Evolutionary conservation across 2,797 vertebrate genomes (phyloP).

Genomic region (Anguilla megastoma): DNA sequence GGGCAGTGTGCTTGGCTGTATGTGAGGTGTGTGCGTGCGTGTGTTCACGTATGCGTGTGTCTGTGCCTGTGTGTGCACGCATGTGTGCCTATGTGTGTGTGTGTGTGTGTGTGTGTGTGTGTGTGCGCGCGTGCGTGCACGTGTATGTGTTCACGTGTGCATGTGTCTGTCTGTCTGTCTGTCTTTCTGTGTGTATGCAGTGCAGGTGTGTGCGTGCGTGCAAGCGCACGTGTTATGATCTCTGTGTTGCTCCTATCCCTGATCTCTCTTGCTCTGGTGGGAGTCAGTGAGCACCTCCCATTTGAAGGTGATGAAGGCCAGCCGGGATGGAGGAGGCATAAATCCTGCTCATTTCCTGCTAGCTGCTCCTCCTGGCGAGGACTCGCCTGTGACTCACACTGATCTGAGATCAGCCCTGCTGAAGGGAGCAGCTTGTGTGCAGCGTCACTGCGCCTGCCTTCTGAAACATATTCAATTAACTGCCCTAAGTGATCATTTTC

Average conservation of each 20-base stretch:
- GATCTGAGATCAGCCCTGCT: neutral
- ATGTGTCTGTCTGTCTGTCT: slow-evolving; percentile 24
- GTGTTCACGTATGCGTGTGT: slow-evolving; percentile 4
- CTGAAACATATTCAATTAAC: neutral
- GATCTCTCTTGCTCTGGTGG: neutral
- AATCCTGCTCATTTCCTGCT: neutral
- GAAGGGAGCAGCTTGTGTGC: neutral
- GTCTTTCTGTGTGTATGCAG: neutral
- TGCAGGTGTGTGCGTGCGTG: slow-evolving; percentile 27
- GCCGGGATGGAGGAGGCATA: neutral
- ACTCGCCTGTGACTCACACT: neutral
- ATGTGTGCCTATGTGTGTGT: slow-evolving; percentile 35
- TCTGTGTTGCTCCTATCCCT: slow-evolving; percentile 4
- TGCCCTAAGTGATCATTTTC: neutral
- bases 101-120: slow-evolving; percentile 39
- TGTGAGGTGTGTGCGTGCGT: slow-evolving; percentile 1
- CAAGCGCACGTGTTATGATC: slow-evolving; percentile 31
- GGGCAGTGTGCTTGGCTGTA: neutral
- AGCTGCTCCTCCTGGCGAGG: too few relatives aligned
- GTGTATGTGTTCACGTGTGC: slow-evolving; percentile 11
- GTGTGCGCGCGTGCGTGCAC: slow-evolving; percentile 20
- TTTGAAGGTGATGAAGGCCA: neutral
- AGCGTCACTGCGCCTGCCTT: neutral
- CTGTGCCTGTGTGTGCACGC: slow-evolving; percentile 34
- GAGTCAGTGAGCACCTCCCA: neutral